Evolutionary conservation across 2,797 vertebrate species (phyloP), one percentile per base, ranked within the genome.

Genomic region (Coreius guichenoti): DNA sequence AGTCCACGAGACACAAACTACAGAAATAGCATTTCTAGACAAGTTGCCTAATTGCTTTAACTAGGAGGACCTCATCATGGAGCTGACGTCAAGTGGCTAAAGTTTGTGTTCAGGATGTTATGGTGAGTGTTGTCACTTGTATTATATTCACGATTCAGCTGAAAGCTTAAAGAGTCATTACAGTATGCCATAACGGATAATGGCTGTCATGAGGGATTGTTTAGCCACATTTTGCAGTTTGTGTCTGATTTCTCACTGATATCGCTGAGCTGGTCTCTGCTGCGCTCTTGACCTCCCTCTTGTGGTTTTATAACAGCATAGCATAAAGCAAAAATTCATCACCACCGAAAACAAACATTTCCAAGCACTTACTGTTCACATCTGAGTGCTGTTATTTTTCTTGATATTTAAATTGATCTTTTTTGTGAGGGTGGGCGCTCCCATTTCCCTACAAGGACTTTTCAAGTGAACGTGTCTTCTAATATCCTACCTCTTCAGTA

Each of bases 261-360:
- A 51, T 51, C 61, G 45, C 54, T 31, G 6, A 56, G 12, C 26
- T 14, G 73, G 51, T 78, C 12, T 88, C 85, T 92, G 68, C 87
- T 92, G 91, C 91, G 92, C 94, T 92, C 93, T 92, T 91, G 90
- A 86, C 92, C 92, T 91, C 93, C 36, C 95, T 95, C 95, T 95
- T 92, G 95, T 93, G 95, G 94, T 61, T 6, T 17, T 80, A 83
- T 80, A 23, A 1, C 3, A 65, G 88, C 77, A 88, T 29, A 81
- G 79, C 87, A 86, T 70, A 49, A 83, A 78, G 49, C 43, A 87
- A 80, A 73, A 31, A 67, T 80, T 73, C 9, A 80, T 74, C 76
- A 73, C 29, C n/a, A 58, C 29, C 0, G n/a, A 58, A 54, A 61
- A 45, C 14, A 69, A 81, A 81, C 19, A 33, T 47, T 45, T 45